Evolutionary conservation across 53 echinoderm and acorn worm species (phyloP).

Genomic region (Hippasteria phrygiana): DNA sequence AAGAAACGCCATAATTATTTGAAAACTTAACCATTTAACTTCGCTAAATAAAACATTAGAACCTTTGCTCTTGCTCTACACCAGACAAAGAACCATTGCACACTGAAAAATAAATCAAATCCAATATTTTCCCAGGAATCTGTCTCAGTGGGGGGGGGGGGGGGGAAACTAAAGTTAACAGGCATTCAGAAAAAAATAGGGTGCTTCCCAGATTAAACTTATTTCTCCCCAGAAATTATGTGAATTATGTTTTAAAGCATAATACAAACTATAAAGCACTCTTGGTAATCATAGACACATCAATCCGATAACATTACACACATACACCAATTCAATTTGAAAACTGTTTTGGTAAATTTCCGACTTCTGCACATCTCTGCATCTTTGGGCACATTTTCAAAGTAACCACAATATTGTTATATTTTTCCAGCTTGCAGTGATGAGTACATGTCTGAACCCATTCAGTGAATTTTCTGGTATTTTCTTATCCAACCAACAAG

Average conservation of each 20-base stretch:
- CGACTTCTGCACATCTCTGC: neutral
- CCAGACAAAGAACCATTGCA: slow-evolving; percentile 27
- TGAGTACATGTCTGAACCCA: too few species aligned
- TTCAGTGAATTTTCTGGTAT: too few species aligned
- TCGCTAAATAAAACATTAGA: neutral
- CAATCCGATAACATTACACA: slow-evolving; percentile 7
- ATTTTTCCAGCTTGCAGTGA: too few species aligned
- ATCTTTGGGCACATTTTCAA: neutral
- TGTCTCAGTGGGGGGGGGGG: neutral
- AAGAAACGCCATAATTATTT: neutral
- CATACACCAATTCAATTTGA: too few species aligned
- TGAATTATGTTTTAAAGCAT: neutral
- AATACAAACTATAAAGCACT: slow-evolving; percentile 61
- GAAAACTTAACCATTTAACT: neutral
- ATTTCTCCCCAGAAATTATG: too few species aligned
- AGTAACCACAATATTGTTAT: too few species aligned
- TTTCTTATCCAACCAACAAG: too few species aligned
- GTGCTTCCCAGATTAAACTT: too few species aligned
- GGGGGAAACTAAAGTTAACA: neutral
- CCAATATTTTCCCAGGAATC: neutral
- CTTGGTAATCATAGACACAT: slow-evolving; percentile 35
- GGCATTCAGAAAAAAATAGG: neutral
- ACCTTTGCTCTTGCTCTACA: neutral
- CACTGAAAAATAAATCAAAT: neutral
- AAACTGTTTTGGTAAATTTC: too few species aligned